A percentile compares a stretch with the other conserved stretches of the same genome.
These are phyloP conservation scores for Diadophis punctatus DNA, from an alignment of 2,113 vertebrate species.

Conservation along the genomic window DNA sequence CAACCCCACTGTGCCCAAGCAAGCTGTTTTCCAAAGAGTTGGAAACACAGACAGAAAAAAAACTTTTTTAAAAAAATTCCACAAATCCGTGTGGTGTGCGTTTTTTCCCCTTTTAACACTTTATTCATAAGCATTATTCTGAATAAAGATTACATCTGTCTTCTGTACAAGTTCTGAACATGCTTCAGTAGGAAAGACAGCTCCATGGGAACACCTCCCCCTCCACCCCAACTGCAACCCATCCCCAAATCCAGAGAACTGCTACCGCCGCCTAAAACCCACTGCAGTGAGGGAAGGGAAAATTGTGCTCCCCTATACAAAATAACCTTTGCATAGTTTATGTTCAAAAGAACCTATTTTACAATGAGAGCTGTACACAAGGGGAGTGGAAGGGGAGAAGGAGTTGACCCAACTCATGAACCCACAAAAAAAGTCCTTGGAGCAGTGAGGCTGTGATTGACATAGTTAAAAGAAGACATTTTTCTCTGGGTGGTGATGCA, in stretches of 20 bases:
- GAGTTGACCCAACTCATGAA: conserved; percentile 4
- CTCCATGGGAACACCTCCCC: conserved; percentile 34
- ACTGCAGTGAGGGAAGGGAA: conserved; percentile 20
- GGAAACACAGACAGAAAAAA: neutral
- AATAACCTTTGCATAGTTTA: conserved; percentile 51
- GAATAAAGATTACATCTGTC: conserved; percentile 40
- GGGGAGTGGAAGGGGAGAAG: neutral
- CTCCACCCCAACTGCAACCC: conserved; percentile 23
- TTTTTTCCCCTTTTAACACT: conserved; percentile 21
- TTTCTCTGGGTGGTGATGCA: neutral
- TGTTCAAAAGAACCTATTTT: conserved; percentile 50
- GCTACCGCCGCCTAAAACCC: neutral
- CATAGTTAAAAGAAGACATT: conserved; percentile 15
- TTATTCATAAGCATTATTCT: conserved; percentile 43
- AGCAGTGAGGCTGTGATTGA: conserved; percentile 7
- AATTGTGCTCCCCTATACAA: conserved; percentile 42
- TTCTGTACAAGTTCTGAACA: conserved; percentile 43
- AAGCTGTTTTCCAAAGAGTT: no score
- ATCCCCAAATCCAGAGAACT: conserved; percentile 9
- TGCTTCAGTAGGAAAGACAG: conserved; percentile 43
- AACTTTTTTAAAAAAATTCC: neutral
- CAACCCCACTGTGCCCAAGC: no score
- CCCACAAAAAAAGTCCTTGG: neutral
- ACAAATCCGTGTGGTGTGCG: neutral
- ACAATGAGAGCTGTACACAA: conserved; percentile 36